phyloP scores from a whole-genome alignment of 1,140 invertebrate species.

The Acyrthosiphon pisum region DNA sequence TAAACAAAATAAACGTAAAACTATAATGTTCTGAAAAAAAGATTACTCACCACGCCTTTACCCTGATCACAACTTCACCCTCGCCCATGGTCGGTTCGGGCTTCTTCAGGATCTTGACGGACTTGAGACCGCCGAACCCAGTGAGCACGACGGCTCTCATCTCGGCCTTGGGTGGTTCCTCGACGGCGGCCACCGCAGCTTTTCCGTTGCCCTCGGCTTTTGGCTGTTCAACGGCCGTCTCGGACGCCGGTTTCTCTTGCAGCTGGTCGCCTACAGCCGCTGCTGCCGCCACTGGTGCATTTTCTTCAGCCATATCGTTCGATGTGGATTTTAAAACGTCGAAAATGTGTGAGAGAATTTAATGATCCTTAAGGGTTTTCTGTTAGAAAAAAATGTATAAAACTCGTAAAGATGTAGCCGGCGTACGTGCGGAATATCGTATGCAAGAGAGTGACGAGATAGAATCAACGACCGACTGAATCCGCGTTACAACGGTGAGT shows the following conservation, averaged over 20 bases:
- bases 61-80: slow-evolving; percentile 82
- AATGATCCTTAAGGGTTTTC: neutral
- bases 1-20: neutral
- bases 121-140: slow-evolving; percentile 83
- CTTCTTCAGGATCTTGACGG: slow-evolving; percentile 81
- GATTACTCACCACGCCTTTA: slow-evolving; percentile 82
- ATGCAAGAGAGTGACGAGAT: neutral
- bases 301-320: slow-evolving; percentile 48
- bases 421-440: neutral
- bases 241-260: slow-evolving; percentile 64
- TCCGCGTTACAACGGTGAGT: neutral
- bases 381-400: neutral
- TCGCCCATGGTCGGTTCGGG: slow-evolving; percentile 76
- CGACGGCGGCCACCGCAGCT: slow-evolving; percentile 61
- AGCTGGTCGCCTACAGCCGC: slow-evolving; percentile 52
- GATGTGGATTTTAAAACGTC: neutral
- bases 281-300: slow-evolving; percentile 52
- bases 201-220: slow-evolving; percentile 68
- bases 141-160: slow-evolving; percentile 83
- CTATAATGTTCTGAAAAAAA: neutral
- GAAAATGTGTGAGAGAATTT: neutral
- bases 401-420: neutral
- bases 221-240: slow-evolving; percentile 60
- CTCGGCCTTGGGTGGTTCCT: slow-evolving; percentile 73
- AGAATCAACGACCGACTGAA: neutral